Evolutionary conservation across 2,797 vertebrate genomes (phyloP).

Genomic region (Acrossocheilus wenchowensis): DNA sequence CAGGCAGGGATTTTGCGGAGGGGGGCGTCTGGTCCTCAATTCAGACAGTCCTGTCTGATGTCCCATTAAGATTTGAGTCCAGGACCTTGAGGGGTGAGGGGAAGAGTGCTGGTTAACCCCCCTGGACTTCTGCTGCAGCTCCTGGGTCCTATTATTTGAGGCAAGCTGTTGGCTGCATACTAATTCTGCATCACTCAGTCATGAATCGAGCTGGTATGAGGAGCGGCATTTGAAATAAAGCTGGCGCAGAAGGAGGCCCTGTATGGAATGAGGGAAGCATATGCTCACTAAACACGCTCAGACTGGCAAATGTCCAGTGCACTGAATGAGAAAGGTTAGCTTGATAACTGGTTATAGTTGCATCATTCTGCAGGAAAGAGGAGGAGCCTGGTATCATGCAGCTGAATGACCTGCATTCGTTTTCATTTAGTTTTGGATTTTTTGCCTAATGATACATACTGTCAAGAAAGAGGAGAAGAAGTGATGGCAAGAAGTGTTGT

Average conservation of each 20-base stretch:
- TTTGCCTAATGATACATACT: conserved; percentile 26
- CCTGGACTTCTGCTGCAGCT: conserved; percentile 65
- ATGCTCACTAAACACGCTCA: conserved; percentile 8
- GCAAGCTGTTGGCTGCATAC: conserved; percentile 74
- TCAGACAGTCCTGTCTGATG: conserved; percentile 73
- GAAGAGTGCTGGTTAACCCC: conserved; percentile 53
- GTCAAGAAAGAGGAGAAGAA: conserved; percentile 17
- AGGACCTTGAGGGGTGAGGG: conserved; percentile 62
- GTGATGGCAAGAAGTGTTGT: neutral
- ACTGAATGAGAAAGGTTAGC: neutral
- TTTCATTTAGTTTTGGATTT: conserved; percentile 6
- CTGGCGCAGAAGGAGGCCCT: conserved; percentile 14
- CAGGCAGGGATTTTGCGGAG: conserved; percentile 52
- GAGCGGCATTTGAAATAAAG: conserved; percentile 36
- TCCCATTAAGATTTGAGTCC: conserved; percentile 78
- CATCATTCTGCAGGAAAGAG: conserved; percentile 68
- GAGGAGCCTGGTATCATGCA: conserved; percentile 62
- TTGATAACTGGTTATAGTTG: conserved; percentile 49
- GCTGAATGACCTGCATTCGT: neutral
- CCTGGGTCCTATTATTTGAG: conserved; percentile 71
- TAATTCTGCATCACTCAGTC: conserved; percentile 75
- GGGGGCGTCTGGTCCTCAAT: conserved; percentile 64
- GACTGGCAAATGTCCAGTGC: neutral
- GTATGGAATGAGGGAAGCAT: neutral
- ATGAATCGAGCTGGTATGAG: conserved; percentile 59